Evolutionary conservation across 2,113 vertebrate species (phyloP).

Genomic region (Petrocephalus microphthalmus): DNA sequence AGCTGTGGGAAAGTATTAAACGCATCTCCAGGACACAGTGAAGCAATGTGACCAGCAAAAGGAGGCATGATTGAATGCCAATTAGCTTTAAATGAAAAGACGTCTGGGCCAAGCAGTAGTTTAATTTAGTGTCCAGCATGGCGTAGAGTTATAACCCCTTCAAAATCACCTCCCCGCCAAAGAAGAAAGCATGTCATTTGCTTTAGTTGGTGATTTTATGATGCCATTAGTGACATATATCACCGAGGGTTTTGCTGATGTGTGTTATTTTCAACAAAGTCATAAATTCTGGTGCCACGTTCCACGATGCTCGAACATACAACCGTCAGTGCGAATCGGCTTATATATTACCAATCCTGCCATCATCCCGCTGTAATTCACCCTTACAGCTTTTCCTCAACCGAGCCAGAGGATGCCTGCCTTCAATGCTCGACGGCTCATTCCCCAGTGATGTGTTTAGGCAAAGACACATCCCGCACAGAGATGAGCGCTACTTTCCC

Average conservation of each 20-base stretch:
- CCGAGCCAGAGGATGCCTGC: neutral
- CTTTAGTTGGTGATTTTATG: neutral
- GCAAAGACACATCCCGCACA: neutral
- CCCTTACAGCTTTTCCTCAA: neutral
- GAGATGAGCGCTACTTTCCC: slow-evolving; percentile 45
- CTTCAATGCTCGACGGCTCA: neutral
- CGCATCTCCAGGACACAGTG: neutral
- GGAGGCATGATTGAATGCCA: neutral
- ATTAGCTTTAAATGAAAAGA: neutral
- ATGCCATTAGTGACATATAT: neutral
- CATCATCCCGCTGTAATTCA: neutral
- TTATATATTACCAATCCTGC: neutral
- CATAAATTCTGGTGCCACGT: neutral
- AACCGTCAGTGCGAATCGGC: neutral
- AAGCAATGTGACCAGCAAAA: neutral
- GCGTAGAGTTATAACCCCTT: neutral
- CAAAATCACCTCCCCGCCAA: neutral
- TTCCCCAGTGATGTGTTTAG: neutral
- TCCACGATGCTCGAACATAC: neutral
- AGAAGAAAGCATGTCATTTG: neutral
- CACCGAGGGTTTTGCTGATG: neutral
- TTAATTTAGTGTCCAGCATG: neutral
- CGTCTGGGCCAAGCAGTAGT: neutral
- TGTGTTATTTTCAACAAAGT: neutral
- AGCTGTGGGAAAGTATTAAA: neutral